A percentile compares a stretch with the other conserved stretches of the same genome.
Evolutionary conservation across 2,797 vertebrate genomes (phyloP).

Genomic region (Lepus oiostolus): DNA sequence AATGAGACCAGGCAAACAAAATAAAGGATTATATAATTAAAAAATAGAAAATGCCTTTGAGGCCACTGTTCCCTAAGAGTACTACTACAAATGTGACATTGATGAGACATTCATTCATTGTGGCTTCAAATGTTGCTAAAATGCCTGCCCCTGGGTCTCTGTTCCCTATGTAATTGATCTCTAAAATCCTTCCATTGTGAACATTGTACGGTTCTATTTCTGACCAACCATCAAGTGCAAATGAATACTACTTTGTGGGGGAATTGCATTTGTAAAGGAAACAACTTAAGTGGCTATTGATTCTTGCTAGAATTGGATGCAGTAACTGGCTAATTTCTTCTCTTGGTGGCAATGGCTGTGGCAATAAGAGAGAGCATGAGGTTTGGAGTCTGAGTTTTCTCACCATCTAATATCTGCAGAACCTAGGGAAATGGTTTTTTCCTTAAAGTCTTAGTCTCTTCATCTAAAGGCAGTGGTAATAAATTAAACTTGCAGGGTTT

Average conservation of each 20-base stretch:
- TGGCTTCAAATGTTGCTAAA: not conserved
- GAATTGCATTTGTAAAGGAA: slow-evolving; percentile 27
- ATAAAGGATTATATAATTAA: not conserved
- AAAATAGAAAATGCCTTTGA: not conserved
- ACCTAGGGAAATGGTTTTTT: not conserved
- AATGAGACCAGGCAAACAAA: not conserved
- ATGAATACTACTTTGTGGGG: not conserved
- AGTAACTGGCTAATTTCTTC: not conserved
- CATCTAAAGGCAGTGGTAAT: not conserved
- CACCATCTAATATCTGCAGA: not conserved
- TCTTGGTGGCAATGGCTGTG: not conserved
- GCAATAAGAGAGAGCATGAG: not conserved
- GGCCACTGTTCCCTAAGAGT: not conserved
- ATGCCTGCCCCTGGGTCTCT: not conserved
- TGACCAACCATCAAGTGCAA: not conserved
- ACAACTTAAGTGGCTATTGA: not conserved
- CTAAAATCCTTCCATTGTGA: slow-evolving; percentile 35
- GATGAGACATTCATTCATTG: not conserved
- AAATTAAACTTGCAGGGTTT: not conserved
- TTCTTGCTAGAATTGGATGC: not conserved
- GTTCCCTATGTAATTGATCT: not conserved
- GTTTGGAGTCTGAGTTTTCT: not conserved
- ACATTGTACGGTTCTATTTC: not conserved
- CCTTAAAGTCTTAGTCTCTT: not conserved
- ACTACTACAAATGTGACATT: not conserved